Evolutionary conservation across 2,888 invertebrate genomes (phyloP).

Genomic region (Tetragonula carbonaria): DNA sequence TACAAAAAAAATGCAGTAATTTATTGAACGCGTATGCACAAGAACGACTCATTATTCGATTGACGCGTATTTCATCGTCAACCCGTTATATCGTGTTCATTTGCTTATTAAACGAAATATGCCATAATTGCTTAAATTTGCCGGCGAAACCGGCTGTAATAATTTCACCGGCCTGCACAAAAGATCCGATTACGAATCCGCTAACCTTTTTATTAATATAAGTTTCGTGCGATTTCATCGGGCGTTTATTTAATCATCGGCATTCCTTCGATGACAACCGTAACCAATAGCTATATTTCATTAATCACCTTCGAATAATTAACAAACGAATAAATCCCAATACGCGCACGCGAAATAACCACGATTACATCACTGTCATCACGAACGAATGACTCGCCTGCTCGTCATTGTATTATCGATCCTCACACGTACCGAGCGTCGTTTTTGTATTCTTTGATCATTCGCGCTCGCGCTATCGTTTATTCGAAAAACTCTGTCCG

Average conservation of each 20-base stretch:
- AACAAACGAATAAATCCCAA: constrained; percentile 30
- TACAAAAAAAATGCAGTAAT: background rate
- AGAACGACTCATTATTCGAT: no score
- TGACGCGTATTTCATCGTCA: no score
- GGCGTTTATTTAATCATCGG: constrained; percentile 11
- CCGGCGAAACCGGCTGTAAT: background rate
- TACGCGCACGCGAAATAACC: background rate
- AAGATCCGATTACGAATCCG: background rate
- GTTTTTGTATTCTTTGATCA: background rate
- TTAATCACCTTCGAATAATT: constrained; percentile 29
- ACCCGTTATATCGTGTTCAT: background rate
- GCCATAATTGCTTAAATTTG: background rate
- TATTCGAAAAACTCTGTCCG: no score
- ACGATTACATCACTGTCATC: background rate
- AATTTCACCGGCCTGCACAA: background rate
- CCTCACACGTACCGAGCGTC: background rate
- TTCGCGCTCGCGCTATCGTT: background rate
- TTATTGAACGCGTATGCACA: background rate
- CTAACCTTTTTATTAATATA: background rate
- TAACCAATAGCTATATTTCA: constrained; percentile 12
- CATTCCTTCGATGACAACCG: constrained; percentile 18
- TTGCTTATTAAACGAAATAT: background rate
- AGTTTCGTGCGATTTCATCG: constrained; percentile 1
- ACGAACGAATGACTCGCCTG: background rate
- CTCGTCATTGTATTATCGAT: background rate